Conservation (phyloP, 2,797 vertebrate genomes). For the Taenioides sp. region DNA sequence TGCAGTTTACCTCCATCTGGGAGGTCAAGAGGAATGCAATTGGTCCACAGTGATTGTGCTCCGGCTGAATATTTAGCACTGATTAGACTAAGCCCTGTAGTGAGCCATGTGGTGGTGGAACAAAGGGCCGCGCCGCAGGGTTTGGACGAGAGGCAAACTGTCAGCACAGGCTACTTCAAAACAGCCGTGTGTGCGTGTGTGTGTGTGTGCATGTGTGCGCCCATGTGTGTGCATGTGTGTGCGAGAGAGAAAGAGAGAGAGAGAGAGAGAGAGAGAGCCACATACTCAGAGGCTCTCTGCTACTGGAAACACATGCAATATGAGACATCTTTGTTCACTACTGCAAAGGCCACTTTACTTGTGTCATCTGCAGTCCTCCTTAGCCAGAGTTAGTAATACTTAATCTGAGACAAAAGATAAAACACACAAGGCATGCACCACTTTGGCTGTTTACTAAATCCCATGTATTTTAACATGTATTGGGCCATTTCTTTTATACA, state of each 20-base stretch:
- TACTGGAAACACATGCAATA: slow-evolving; percentile 4
- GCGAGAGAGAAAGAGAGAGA: too few relatives aligned
- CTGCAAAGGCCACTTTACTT: background rate
- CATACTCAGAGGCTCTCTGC: slow-evolving; percentile 5
- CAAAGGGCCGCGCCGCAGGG: slow-evolving; percentile 58
- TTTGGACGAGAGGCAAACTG: slow-evolving; percentile 37
- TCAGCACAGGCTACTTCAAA: slow-evolving; percentile 34
- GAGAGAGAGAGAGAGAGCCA: slow-evolving; percentile 21
- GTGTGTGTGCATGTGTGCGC: too few relatives aligned
- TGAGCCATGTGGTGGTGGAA: slow-evolving; percentile 64
- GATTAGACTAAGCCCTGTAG: slow-evolving; percentile 66
- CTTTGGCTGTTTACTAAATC: background rate
- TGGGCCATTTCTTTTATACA: background rate
- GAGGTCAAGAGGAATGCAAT: slow-evolving; percentile 78
- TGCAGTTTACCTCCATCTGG: slow-evolving; percentile 72
- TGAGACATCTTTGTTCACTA: slow-evolving; percentile 7
- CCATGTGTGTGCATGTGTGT: too few relatives aligned
- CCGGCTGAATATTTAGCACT: slow-evolving; percentile 69
- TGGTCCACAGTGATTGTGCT: slow-evolving; percentile 73
- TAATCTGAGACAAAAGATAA: background rate
- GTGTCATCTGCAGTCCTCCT: background rate
- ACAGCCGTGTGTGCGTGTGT: slow-evolving; percentile 13
- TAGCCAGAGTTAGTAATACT: background rate
- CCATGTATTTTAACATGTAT: background rate
- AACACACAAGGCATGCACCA: background rate